Percentiles rank a stretch among this genome's conserved stretches.
phyloP scores from a whole-genome alignment of 2,113 vertebrate species.

The Otis tarda region DNA sequence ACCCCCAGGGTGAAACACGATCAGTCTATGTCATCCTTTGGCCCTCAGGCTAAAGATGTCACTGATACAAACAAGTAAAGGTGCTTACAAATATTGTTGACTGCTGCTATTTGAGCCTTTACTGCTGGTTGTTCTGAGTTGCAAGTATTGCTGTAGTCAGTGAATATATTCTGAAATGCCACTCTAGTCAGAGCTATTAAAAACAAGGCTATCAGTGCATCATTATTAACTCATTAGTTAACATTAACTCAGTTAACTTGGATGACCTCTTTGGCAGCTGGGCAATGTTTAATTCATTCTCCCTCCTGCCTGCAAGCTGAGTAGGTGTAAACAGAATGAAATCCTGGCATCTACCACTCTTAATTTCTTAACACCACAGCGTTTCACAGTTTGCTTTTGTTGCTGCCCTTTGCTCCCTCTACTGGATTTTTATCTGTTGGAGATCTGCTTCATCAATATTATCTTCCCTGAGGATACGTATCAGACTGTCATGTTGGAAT shows the following conservation, averaged over 20 bases:
- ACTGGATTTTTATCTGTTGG: neutral
- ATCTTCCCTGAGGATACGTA: neutral
- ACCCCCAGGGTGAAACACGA: neutral
- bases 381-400: neutral
- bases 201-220: neutral
- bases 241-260: slow-evolving; percentile 18
- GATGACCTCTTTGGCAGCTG: neutral
- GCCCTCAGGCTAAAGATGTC: neutral
- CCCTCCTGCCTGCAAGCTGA: neutral
- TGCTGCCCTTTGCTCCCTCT: neutral
- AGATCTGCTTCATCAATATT: slow-evolving; percentile 22
- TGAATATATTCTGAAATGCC: neutral
- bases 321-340: neutral
- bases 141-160: neutral
- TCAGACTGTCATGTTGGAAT: slow-evolving; percentile 2
- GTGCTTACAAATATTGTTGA: neutral
- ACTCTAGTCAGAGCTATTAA: neutral
- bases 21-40: neutral
- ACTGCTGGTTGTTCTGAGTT: neutral
- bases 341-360: neutral
- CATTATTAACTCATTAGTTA: neutral
- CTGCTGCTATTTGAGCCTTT: neutral
- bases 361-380: neutral
- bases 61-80: neutral
- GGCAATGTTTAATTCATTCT: slow-evolving; percentile 7